A percentile compares a stretch with the other conserved stretches of the same genome.
phyloP scores from a whole-genome alignment of 2,113 vertebrate species.

The Myrmecobius fasciatus region DNA sequence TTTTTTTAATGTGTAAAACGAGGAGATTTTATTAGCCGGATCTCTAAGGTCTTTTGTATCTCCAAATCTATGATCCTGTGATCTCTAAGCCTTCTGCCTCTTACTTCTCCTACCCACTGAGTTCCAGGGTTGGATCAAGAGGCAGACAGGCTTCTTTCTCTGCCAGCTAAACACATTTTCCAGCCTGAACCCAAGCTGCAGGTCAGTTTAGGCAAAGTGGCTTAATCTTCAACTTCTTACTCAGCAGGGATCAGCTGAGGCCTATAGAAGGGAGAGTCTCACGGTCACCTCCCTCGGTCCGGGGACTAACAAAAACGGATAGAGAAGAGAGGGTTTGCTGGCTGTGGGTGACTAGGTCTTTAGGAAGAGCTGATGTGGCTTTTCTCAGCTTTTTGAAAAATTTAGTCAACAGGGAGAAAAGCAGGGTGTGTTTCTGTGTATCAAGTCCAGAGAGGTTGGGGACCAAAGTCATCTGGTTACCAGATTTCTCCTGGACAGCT shows the following conservation, averaged over 20 bases:
- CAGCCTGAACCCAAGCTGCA: slow-evolving; percentile 34
- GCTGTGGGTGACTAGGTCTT: background rate
- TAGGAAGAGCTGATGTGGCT: slow-evolving; percentile 63
- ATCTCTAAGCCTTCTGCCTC: background rate
- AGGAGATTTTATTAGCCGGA: background rate
- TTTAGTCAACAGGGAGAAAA: background rate
- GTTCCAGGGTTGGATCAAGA: background rate
- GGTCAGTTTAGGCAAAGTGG: slow-evolving; percentile 58
- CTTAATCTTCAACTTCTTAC: slow-evolving; percentile 76
- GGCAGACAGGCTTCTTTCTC: too few relatives aligned
- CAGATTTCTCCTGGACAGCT: background rate
- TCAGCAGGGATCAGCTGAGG: slow-evolving; percentile 59
- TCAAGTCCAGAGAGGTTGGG: background rate
- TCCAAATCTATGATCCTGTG: background rate
- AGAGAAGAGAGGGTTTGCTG: slow-evolving; percentile 18
- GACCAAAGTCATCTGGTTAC: background rate
- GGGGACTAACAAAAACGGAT: background rate
- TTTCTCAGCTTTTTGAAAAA: slow-evolving; percentile 47
- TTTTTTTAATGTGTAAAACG: background rate
- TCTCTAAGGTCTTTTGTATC: background rate
- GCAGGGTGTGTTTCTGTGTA: background rate
- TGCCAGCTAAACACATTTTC: slow-evolving; percentile 53
- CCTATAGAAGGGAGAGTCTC: slow-evolving; percentile 30
- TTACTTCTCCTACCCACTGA: background rate
- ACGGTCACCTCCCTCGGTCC: slow-evolving; percentile 24